Conservation (phyloP, 2,888 invertebrate species). For the Hymenopus coronatus region DNA sequence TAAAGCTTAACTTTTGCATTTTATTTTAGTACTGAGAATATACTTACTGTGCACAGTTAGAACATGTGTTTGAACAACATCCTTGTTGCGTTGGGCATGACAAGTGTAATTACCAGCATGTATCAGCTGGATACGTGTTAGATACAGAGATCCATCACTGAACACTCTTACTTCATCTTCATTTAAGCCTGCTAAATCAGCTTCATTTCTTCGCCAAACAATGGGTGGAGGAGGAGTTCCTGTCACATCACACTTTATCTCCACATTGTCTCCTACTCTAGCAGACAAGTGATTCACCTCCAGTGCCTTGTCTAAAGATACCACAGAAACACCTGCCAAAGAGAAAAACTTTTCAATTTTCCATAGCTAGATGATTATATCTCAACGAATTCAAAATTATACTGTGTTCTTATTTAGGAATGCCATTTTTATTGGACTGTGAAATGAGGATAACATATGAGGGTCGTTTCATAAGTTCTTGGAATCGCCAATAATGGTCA, state of each 20-base stretch:
- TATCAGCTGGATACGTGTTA: constrained; percentile 67
- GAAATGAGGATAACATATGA: no score
- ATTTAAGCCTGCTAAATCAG: constrained; percentile 59
- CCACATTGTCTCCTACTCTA: constrained; percentile 71
- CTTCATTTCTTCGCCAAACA: constrained; percentile 67
- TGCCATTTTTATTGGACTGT: no score
- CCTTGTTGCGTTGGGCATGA: constrained; percentile 67
- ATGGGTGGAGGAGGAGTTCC: constrained; percentile 68
- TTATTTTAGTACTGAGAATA: background rate
- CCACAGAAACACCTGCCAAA: constrained; percentile 63
- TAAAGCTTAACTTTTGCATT: no score
- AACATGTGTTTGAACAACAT: constrained; percentile 70
- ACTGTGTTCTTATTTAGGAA: no score
- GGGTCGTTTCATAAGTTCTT: no score
- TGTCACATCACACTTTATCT: constrained; percentile 73
- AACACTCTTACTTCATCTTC: constrained; percentile 65
- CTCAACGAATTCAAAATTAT: no score
- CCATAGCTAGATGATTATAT: no score
- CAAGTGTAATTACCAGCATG: constrained; percentile 78
- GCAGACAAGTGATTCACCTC: constrained; percentile 68
- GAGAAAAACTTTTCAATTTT: background rate
- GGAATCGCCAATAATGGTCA: no score
- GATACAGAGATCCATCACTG: constrained; percentile 70
- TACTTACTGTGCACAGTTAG: constrained; percentile 70
- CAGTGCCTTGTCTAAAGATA: constrained; percentile 67